Evolutionary conservation across 2,113 vertebrate species (phyloP).

Genomic region (Sceloporus undulatus): DNA sequence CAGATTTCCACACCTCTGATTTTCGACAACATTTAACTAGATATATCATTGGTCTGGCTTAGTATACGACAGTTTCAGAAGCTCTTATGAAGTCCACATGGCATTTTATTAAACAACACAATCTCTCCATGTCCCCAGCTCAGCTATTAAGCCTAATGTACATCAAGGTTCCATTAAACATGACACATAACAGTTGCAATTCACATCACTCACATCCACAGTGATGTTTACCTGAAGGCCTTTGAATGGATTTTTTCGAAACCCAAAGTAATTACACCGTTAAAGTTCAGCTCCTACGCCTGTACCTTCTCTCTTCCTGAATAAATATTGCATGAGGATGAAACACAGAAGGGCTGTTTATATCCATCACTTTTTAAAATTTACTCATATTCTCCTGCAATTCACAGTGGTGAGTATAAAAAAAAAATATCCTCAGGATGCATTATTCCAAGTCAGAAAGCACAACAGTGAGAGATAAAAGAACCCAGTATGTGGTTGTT

Average conservation of each 20-base stretch:
- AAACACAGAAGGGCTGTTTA: constrained; percentile 65
- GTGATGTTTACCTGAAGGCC: constrained; percentile 74
- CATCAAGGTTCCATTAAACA: constrained; percentile 50
- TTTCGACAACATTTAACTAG: neutral
- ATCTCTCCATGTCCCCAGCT: constrained; percentile 22
- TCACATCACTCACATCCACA: constrained; percentile 43
- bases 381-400: constrained; percentile 55
- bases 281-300: constrained; percentile 76
- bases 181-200: constrained; percentile 29
- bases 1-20: neutral
- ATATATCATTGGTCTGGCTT: neutral
- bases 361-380: constrained; percentile 73
- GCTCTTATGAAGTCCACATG: neutral
- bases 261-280: constrained; percentile 80
- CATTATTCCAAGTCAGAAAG: constrained; percentile 62
- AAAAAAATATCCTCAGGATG: constrained; percentile 45
- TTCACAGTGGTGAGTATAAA: constrained; percentile 53
- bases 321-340: constrained; percentile 78
- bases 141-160: constrained; percentile 39
- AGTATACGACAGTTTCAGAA: constrained; percentile 37
- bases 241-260: constrained; percentile 67
- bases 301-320: constrained; percentile 57
- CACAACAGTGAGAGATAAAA: constrained; percentile 60
- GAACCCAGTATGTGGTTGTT: constrained; percentile 45
- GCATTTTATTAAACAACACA: constrained; percentile 32